Evolutionary conservation across 2,888 invertebrate genomes (phyloP), one percentile per base, ranked within the genome.

Genomic region (Acleris emargana): DNA sequence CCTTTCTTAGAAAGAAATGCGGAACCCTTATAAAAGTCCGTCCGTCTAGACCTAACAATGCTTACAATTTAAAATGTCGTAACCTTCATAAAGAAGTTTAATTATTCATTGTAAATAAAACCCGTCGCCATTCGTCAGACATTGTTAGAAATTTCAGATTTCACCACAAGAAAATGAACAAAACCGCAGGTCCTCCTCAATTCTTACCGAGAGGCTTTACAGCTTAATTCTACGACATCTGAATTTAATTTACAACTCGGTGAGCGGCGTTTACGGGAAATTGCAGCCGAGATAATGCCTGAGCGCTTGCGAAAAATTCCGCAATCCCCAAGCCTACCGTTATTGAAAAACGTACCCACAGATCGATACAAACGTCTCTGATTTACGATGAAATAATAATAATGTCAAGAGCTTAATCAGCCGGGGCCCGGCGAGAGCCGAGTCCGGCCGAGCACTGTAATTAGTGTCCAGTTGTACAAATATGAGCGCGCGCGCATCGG

Each of bases 391-490:
- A 80, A 84, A 86, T 83, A 83, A 82, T 81, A 82, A 66, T 72
- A 72, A 78, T 80, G 84, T 84, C 82, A 83, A 86, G 83, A 84
- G 84, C 84, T 87, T 88, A 88, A 90, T 89, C 89, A 85, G 80
- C 62, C 68, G 69, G 69, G 75, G 77, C 84, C 83, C 86, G 78
- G 73, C 60, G 71, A 73, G 76, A 73, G 76, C 68, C 74, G 72
- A 73, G 74, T 67, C 63, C 69, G 69, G 69, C 69, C 74, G 77
- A 71, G 79, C 77, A 73, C 79, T 85, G 83, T 86, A 90, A 91
- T 91, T 91, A 91, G 77, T 75, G 74, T 81, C 75, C 83, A 83
- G 87, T 88, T 86, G 85, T 79, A 84, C 84, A 82, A 88, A 87
- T 88, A 86, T 88, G 90, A 90, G 89, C 87, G 67, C 75, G 73